These are phyloP conservation scores for Amia ocellicauda DNA, from an alignment of 2,113 vertebrate species.

Conservation along the genomic window DNA sequence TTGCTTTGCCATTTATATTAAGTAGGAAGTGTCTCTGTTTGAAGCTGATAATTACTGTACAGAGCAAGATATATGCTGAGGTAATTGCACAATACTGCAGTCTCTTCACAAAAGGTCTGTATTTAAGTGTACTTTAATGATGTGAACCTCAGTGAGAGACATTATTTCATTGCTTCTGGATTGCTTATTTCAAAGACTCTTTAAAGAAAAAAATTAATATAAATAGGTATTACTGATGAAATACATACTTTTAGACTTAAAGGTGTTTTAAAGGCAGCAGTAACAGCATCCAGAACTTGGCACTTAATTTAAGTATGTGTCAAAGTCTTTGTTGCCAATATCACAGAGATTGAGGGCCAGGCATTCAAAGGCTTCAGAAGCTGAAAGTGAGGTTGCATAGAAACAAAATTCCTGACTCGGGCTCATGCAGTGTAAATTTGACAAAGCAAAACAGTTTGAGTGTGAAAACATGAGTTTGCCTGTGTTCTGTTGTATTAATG, in stretches of 20 bases:
- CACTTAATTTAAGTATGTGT: slow-evolving; percentile 47
- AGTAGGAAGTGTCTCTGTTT: background rate
- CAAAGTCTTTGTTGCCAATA: slow-evolving; percentile 43
- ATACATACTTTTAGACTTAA: slow-evolving; percentile 45
- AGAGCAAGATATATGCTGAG: background rate
- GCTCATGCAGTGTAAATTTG: slow-evolving; percentile 27
- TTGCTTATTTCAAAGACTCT: slow-evolving; percentile 29
- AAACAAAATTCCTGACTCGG: slow-evolving; percentile 25
- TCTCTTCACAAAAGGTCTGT: background rate
- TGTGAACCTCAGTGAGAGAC: slow-evolving; percentile 24
- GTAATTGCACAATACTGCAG: background rate
- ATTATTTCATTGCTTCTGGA: slow-evolving; percentile 23
- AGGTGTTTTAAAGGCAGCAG: slow-evolving; percentile 48
- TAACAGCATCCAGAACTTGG: slow-evolving; percentile 45
- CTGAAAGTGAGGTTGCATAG: slow-evolving; percentile 25
- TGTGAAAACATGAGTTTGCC: background rate
- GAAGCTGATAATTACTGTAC: background rate
- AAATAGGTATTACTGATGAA: slow-evolving; percentile 39
- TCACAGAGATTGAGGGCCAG: slow-evolving; percentile 29
- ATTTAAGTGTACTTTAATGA: slow-evolving; percentile 11
- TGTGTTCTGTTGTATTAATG: background rate
- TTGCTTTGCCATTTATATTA: background rate
- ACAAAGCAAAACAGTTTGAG: slow-evolving; percentile 17
- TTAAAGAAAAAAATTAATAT: slow-evolving; percentile 28
- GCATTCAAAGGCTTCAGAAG: slow-evolving; percentile 21